Conservation (phyloP, 2,113 vertebrate genomes). For the Noctilio leporinus region DNA sequence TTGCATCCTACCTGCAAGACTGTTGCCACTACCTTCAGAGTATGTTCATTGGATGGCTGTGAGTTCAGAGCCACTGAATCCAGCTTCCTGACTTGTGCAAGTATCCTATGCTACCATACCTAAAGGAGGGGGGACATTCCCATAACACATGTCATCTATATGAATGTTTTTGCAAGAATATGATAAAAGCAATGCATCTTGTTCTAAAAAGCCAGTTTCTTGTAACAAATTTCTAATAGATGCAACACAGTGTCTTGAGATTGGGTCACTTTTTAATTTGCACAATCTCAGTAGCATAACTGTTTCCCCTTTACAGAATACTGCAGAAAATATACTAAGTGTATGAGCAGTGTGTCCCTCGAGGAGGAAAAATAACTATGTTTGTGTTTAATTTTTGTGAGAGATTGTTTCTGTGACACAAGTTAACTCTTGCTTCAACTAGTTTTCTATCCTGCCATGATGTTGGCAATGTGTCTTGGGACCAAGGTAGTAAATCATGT, state of each 20-base stretch:
- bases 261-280: not conserved
- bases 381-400: constrained; percentile 18
- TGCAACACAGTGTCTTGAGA: not conserved
- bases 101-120: no score
- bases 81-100: not conserved
- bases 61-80: not conserved
- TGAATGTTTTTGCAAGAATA: not conserved
- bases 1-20: not conserved
- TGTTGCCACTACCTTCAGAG: not conserved
- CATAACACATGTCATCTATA: not conserved
- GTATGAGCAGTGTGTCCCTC: not conserved
- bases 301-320: not conserved
- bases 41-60: not conserved
- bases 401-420: not conserved
- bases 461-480: constrained; percentile 1
- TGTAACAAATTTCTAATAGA: not conserved
- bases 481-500: constrained; percentile 13
- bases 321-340: not conserved
- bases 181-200: not conserved
- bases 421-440: not conserved
- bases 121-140: not conserved
- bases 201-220: not conserved
- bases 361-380: not conserved
- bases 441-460: not conserved
- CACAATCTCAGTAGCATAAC: not conserved